These are phyloP conservation scores for Amblyornis subalaris DNA, from an alignment of 2,113 vertebrate species.

Conservation along the genomic window DNA sequence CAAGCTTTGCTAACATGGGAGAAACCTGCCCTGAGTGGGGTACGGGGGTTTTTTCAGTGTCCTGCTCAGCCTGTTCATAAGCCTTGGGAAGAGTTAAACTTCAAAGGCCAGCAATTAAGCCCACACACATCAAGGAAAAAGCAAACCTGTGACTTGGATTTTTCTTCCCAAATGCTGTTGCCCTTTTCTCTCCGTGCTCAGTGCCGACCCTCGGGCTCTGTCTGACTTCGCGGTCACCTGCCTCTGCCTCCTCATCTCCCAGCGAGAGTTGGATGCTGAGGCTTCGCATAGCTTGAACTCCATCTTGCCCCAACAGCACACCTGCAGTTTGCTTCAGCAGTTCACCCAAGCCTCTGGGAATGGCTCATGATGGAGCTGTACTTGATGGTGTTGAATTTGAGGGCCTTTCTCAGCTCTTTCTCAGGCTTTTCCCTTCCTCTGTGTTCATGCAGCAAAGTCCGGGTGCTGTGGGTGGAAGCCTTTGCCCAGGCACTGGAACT, in stretches of 20 bases:
- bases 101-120: slow-evolving; percentile 20
- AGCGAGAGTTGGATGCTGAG: rapidly evolving
- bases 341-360: background rate
- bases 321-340: rapidly evolving
- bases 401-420: background rate
- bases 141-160: background rate
- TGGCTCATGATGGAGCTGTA: background rate
- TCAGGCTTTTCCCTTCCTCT: background rate
- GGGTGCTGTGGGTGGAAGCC: background rate
- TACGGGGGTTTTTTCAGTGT: background rate
- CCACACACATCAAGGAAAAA: slow-evolving; percentile 27
- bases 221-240: background rate
- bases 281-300: background rate
- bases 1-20: rapidly evolving
- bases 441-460: background rate
- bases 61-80: background rate
- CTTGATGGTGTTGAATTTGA: background rate
- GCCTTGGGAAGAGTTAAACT: background rate
- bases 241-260: background rate
- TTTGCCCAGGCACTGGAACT: background rate
- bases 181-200: background rate
- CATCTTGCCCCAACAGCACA: background rate
- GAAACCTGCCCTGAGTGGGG: background rate
- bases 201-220: background rate
- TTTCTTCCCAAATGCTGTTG: background rate